These are phyloP conservation scores for Lophotriccus pileatus DNA, from an alignment of 2,797 vertebrate species.

Conservation along the genomic window DNA sequence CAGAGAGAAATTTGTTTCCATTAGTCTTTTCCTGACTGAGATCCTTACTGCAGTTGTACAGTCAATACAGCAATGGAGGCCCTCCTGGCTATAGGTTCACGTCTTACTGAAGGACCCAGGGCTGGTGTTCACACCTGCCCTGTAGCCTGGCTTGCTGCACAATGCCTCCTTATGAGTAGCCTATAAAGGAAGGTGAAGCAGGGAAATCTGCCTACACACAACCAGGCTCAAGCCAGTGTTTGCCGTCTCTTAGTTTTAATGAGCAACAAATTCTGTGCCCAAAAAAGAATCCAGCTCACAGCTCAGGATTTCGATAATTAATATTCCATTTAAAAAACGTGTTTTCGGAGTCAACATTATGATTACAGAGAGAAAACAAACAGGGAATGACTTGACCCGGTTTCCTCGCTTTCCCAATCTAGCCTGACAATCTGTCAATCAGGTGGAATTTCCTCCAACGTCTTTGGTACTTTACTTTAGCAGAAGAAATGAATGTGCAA, in stretches of 20 bases:
- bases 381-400: not conserved
- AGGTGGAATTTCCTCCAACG: constrained; percentile 9
- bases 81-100: not conserved
- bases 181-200: not conserved
- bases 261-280: constrained; percentile 25
- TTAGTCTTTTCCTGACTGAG: not conserved
- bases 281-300: not conserved
- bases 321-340: not conserved
- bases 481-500: constrained; percentile 47
- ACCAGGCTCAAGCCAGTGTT: constrained; percentile 17
- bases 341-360: not conserved
- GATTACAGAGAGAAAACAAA: constrained; percentile 32
- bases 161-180: not conserved
- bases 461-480: constrained; percentile 17
- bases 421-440: constrained; percentile 32
- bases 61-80: not conserved
- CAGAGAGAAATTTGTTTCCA: constrained; percentile 2
- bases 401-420: not conserved
- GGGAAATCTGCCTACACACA: constrained; percentile 26
- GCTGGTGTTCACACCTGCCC: not conserved
- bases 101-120: not conserved
- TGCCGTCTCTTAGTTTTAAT: constrained; percentile 17
- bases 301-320: constrained; percentile 9
- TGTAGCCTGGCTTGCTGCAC: not conserved
- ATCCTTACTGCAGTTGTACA: not conserved